Conservation (phyloP, 2,797 vertebrate species). For the Sebastiscus tertius region DNA sequence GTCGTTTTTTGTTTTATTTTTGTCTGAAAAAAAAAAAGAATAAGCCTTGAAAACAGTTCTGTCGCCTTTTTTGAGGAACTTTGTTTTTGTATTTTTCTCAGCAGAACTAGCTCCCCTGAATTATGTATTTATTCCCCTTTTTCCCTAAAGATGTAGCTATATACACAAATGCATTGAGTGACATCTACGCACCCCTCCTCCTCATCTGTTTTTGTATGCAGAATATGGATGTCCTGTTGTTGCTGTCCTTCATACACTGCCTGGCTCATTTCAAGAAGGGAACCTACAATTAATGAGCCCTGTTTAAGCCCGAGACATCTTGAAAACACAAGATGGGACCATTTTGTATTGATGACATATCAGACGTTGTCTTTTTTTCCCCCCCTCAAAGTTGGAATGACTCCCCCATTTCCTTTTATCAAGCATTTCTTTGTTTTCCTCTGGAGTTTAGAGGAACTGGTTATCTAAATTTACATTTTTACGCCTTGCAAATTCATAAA, state of each 20-base stretch:
- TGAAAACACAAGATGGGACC: constrained; percentile 95
- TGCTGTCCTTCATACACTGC: constrained; percentile 91
- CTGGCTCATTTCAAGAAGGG: constrained; percentile 90
- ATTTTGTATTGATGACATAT: constrained; percentile 93
- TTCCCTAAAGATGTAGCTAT: constrained; percentile 86
- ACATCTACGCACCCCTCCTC: constrained; percentile 83
- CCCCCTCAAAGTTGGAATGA: constrained; percentile 90
- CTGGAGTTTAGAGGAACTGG: constrained; percentile 92
- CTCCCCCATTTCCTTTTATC: constrained; percentile 83
- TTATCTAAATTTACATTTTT: constrained; percentile 87
- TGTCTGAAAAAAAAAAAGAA: constrained; percentile 81
- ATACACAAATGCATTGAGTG: constrained; percentile 86
- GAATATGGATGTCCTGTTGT: constrained; percentile 88
- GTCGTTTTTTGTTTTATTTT: constrained; percentile 86
- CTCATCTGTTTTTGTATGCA: constrained; percentile 86
- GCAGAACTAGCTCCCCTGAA: constrained; percentile 83
- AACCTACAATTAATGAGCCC: constrained; percentile 81
- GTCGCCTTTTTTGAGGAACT: constrained; percentile 84
- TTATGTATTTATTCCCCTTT: constrained; percentile 80
- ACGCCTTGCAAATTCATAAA: constrained; percentile 86
- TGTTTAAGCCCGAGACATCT: constrained; percentile 86
- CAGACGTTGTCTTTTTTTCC: constrained; percentile 82
- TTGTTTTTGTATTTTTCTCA: constrained; percentile 87
- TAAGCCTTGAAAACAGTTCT: constrained; percentile 83
- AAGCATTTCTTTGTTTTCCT: constrained; percentile 79